Evolutionary conservation across 1,140 invertebrate genomes (phyloP).

Genomic region (Mycetomoellerius zeteki): DNA sequence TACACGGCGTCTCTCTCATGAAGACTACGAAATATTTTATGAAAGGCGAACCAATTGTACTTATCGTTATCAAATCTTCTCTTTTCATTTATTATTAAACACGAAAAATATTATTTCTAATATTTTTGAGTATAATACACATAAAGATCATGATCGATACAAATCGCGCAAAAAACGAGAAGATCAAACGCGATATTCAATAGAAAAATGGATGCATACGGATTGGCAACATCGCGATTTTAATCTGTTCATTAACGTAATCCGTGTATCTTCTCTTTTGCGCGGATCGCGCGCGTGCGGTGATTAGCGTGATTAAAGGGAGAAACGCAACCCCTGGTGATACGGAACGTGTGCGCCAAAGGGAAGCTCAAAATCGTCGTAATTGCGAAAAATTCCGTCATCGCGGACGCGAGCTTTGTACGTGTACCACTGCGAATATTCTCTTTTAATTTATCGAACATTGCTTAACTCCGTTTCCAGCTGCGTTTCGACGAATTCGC

Average conservation of each 20-base stretch:
- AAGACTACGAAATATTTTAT: not conserved
- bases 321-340: constrained; percentile 7
- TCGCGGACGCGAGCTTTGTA: constrained; percentile 22
- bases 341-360: constrained; percentile 37
- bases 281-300: constrained; percentile 45
- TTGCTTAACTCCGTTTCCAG: constrained; percentile 19
- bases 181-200: constrained; percentile 33
- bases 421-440: constrained; percentile 17
- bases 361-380: constrained; percentile 47
- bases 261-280: constrained; percentile 48
- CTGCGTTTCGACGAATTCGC: not conserved
- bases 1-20: constrained; percentile 12
- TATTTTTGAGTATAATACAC: not conserved
- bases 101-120: constrained; percentile 2
- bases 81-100: not conserved
- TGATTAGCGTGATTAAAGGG: constrained; percentile 72
- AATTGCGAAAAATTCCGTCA: constrained; percentile 54
- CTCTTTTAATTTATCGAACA: constrained; percentile 52
- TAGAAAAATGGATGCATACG: constrained; percentile 10
- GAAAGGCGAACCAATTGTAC: not conserved
- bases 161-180: not conserved
- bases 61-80: not conserved
- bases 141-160: not conserved
- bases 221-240: constrained; percentile 66
- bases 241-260: constrained; percentile 73